A percentile compares a stretch with the other conserved stretches of the same genome.
These are phyloP conservation scores for Oceanodroma leucorhoa DNA, from an alignment of 2,797 vertebrate genomes.

Conservation along the genomic window DNA sequence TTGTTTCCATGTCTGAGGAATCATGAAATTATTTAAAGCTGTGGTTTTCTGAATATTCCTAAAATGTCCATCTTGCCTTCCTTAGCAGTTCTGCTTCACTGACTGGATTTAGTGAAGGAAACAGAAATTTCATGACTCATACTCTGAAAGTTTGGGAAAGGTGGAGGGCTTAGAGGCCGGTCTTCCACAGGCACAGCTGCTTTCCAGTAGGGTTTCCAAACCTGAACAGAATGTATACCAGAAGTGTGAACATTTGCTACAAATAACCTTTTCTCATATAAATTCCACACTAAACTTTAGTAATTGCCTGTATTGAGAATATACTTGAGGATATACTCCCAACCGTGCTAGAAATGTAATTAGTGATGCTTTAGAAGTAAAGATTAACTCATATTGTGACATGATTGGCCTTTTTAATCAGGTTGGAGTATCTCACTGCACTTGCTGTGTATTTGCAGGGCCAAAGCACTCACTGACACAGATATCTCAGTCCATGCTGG, in stretches of 20 bases:
- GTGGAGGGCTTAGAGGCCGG: background rate
- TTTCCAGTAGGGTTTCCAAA: background rate
- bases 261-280: background rate
- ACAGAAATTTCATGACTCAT: background rate
- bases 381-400: background rate
- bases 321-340: background rate
- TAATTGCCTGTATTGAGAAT: background rate
- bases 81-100: background rate
- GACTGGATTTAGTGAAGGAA: background rate
- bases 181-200: background rate
- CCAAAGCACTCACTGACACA: conserved; percentile 95
- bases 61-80: background rate
- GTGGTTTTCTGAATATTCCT: background rate
- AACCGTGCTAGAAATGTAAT: background rate
- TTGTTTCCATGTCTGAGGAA: background rate
- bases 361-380: background rate
- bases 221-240: background rate
- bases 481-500: conserved; percentile 95
- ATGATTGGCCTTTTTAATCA: background rate
- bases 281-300: background rate
- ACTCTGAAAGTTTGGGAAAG: background rate
- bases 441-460: conserved; percentile 77
- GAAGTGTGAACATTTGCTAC: background rate
- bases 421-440: background rate
- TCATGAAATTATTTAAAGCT: background rate